Conservation (phyloP, 2,888 invertebrate species). For the Congeria kusceri region DNA sequence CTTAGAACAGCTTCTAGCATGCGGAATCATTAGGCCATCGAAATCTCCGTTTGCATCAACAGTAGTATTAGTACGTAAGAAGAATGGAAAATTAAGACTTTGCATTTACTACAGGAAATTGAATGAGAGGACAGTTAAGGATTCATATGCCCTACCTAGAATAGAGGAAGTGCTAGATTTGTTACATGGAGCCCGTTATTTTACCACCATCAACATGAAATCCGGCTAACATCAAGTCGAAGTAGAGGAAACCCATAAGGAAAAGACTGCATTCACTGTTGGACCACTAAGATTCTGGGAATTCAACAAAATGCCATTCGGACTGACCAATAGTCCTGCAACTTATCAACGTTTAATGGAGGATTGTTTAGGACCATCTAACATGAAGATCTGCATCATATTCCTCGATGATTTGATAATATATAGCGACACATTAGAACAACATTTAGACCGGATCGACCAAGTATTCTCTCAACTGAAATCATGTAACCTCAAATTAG, state of each 20-base stretch:
- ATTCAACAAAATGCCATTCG: constrained; percentile 21
- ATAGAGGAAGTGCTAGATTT: constrained; percentile 25
- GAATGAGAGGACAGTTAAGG: constrained; percentile 9
- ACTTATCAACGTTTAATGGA: constrained; percentile 19
- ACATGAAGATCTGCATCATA: constrained; percentile 19
- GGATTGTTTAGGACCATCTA: constrained; percentile 8
- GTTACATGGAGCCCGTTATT: constrained; percentile 14
- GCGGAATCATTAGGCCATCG: constrained; percentile 9
- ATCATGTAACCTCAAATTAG: constrained; percentile 21
- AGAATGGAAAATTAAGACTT: constrained; percentile 24
- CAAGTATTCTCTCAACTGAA: background rate
- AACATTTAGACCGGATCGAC: constrained; percentile 14
- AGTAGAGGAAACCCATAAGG: constrained; percentile 12
- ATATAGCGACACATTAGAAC: constrained; percentile 14
- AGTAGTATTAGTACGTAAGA: constrained; percentile 16
- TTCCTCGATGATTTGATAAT: constrained; percentile 20
- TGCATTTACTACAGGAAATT: constrained; percentile 14
- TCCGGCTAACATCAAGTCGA: constrained; percentile 18
- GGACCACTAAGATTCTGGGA: constrained; percentile 12
- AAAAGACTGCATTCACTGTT: constrained; percentile 13
- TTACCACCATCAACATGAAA: constrained; percentile 22
- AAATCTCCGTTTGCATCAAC: constrained; percentile 29
- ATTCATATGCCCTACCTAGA: constrained; percentile 16
- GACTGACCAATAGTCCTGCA: constrained; percentile 8
- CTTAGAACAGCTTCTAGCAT: constrained; percentile 17